phyloP scores from a whole-genome alignment of 2,113 vertebrate species.

The Syngnathus typhle region DNA sequence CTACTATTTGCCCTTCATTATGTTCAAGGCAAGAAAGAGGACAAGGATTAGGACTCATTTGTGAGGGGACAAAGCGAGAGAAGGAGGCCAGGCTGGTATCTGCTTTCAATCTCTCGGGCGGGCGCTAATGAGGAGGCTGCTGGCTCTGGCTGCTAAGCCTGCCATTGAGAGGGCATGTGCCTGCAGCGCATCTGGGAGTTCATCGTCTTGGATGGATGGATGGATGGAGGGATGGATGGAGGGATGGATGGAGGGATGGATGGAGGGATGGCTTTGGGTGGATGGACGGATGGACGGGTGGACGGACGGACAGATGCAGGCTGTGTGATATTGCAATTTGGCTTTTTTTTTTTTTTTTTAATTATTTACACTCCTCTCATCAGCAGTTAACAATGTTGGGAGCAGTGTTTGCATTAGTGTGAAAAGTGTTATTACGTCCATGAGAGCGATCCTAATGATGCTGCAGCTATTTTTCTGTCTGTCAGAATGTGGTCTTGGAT shows the following conservation, averaged over 20 bases:
- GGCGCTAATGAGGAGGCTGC: conserved; percentile 57
- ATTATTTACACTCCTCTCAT: conserved; percentile 3
- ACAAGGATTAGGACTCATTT: conserved; percentile 46
- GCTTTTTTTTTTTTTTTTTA: not conserved
- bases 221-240: too few relatives aligned
- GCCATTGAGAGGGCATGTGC: conserved; percentile 15
- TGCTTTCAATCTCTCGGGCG: conserved; percentile 41
- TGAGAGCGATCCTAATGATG: not conserved
- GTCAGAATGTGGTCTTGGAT: not conserved
- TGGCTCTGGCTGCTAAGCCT: conserved; percentile 41
- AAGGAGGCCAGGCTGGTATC: conserved; percentile 36
- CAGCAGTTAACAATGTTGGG: conserved; percentile 17
- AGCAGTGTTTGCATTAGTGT: conserved; percentile 8
- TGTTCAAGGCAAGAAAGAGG: conserved; percentile 26
- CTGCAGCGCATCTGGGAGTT: conserved; percentile 2
- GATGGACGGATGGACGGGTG: too few relatives aligned
- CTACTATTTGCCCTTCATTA: conserved; percentile 13
- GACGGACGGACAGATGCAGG: too few relatives aligned
- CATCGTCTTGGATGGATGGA: conserved; percentile 12
- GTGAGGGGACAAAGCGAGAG: conserved; percentile 22
- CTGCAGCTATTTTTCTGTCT: not conserved
- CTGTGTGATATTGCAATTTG: not conserved
- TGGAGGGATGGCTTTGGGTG: too few relatives aligned
- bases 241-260: too few relatives aligned
- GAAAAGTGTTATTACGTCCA: not conserved